These are phyloP conservation scores for Podarcis siculus DNA, from an alignment of 2,797 vertebrate genomes.

Conservation along the genomic window DNA sequence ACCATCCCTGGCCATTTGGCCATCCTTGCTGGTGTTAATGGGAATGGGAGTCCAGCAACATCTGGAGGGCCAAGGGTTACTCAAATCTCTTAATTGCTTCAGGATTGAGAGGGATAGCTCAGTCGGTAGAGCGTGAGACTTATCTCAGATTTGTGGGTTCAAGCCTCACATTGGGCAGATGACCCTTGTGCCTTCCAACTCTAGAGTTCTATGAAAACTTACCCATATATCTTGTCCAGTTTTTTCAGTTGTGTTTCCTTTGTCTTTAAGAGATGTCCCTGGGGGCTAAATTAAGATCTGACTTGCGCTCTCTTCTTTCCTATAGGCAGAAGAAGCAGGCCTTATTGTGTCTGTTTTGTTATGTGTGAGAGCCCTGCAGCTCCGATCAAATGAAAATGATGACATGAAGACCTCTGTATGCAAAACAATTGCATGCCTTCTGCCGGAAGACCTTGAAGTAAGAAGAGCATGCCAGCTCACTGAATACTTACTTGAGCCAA, in stretches of 20 bases:
- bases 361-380: conserved; percentile 95
- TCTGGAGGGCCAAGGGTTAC: too few relatives aligned
- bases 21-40: too few relatives aligned
- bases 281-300: neutral
- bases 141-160: too few relatives aligned
- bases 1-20: too few relatives aligned
- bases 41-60: too few relatives aligned
- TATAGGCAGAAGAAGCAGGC: conserved; percentile 89
- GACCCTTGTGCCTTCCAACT: too few relatives aligned
- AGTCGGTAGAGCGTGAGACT: too few relatives aligned
- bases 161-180: too few relatives aligned
- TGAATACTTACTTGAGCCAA: conserved; percentile 91
- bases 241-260: neutral
- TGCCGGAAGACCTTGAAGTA: conserved; percentile 94
- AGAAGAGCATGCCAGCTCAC: conserved; percentile 95
- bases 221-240: neutral
- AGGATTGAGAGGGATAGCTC: too few relatives aligned
- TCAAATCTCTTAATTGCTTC: too few relatives aligned
- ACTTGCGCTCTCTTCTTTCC: conserved; percentile 27
- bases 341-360: conserved; percentile 90
- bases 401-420: conserved; percentile 93
- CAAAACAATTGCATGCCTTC: conserved; percentile 93
- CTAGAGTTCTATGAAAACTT: neutral
- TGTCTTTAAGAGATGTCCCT: neutral
- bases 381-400: conserved; percentile 88